phyloP scores from a whole-genome alignment of 2,797 vertebrate species.

The Phoebastria nigripes region DNA sequence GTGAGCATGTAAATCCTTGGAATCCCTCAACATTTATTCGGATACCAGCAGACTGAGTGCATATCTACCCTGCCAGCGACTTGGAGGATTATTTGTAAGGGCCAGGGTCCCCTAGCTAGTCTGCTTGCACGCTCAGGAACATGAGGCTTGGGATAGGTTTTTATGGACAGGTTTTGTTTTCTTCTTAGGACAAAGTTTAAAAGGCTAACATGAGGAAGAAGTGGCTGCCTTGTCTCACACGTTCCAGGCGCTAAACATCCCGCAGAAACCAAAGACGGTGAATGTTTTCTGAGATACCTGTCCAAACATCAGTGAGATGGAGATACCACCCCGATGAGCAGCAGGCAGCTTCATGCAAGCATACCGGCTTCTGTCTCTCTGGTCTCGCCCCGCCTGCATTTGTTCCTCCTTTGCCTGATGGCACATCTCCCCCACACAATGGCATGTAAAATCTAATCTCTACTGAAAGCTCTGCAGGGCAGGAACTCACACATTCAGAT shows the following conservation, averaged over 20 bases:
- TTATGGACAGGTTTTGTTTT: background rate
- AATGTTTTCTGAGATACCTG: background rate
- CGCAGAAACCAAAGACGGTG: background rate
- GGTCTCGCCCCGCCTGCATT: constrained; percentile 33
- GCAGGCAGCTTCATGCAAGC: constrained; percentile 28
- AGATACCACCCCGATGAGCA: constrained; percentile 22
- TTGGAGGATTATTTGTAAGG: background rate
- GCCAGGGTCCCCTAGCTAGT: background rate
- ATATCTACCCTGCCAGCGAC: background rate
- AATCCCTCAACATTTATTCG: background rate
- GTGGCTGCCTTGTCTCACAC: background rate
- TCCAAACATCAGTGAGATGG: background rate
- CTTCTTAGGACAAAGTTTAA: background rate
- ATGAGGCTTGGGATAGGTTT: background rate
- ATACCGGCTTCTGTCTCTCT: background rate
- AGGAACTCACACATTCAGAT: constrained; percentile 52
- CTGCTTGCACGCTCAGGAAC: background rate
- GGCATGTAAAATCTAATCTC: constrained; percentile 60
- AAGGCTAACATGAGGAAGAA: background rate
- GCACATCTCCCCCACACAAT: constrained; percentile 51
- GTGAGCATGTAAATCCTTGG: background rate
- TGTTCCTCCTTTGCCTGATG: constrained; percentile 53
- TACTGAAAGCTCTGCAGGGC: constrained; percentile 60
- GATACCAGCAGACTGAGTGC: background rate
- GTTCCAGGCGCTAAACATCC: background rate